A percentile compares a stretch with the other conserved stretches of the same genome.
Conservation (phyloP, 2,113 vertebrate species). For the Cavia porcellus region DNA sequence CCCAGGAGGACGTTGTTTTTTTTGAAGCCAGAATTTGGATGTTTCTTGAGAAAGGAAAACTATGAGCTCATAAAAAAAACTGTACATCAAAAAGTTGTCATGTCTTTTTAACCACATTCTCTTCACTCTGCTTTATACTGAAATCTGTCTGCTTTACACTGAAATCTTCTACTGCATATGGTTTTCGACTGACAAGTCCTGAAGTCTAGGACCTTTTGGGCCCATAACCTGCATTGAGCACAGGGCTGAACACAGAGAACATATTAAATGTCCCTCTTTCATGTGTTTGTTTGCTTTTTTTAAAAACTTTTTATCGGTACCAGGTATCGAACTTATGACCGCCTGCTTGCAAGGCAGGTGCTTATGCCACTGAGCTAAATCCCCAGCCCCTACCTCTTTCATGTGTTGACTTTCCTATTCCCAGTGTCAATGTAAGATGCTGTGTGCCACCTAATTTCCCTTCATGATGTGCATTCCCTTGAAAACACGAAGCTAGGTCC, state of each 20-base stretch:
- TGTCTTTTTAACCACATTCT: too few relatives aligned
- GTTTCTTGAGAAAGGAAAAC: background rate
- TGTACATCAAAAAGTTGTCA: background rate
- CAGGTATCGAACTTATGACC: too few relatives aligned
- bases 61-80: background rate
- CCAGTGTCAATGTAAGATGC: background rate
- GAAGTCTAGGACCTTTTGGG: background rate
- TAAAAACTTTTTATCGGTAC: too few relatives aligned
- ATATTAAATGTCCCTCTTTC: background rate
- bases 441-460: background rate
- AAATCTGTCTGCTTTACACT: background rate
- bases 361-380: too few relatives aligned
- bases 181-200: background rate
- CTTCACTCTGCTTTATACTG: background rate
- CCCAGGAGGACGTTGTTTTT: background rate
- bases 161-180: rapidly evolving
- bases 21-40: background rate
- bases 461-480: background rate
- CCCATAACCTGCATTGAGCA: background rate
- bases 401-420: background rate
- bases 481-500: background rate
- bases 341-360: too few relatives aligned
- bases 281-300: too few relatives aligned
- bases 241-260: background rate
- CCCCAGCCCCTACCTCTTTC: background rate